phyloP scores from a whole-genome alignment of 2,113 vertebrate genomes.

The Solenodon paradoxus region DNA sequence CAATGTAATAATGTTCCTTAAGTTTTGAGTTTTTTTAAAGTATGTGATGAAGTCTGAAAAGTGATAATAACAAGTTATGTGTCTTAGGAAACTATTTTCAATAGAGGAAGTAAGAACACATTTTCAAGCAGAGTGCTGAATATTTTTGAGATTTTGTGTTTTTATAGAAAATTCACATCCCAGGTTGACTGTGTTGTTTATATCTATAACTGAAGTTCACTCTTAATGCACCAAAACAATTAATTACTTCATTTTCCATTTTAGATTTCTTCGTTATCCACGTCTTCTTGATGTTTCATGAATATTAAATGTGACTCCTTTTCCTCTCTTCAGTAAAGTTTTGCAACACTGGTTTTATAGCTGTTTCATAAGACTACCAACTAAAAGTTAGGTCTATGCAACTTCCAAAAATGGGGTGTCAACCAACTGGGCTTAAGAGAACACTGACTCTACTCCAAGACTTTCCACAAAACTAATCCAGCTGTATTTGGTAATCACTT shows the following conservation, averaged over 20 bases:
- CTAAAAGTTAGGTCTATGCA: constrained; percentile 99
- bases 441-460: constrained; percentile 87
- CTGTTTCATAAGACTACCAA: constrained; percentile 97
- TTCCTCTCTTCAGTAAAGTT: constrained; percentile 99
- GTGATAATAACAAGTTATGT: too few species aligned
- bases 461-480: constrained; percentile 88
- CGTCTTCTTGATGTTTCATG: constrained; percentile 94
- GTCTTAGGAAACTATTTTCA: too few species aligned
- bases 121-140: too few species aligned
- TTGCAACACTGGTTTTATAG: constrained; percentile 97
- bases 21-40: too few species aligned
- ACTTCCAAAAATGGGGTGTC: constrained; percentile 93
- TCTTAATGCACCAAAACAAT: constrained; percentile 73
- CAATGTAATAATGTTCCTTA: too few species aligned
- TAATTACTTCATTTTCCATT: constrained; percentile 77
- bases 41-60: too few species aligned
- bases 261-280: constrained; percentile 95
- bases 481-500: constrained; percentile 86
- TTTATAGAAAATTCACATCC: too few species aligned
- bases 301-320: constrained; percentile 89
- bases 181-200: constrained; percentile 2
- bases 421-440: constrained; percentile 89
- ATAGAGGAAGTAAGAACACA: too few species aligned
- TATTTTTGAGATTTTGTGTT: too few species aligned
- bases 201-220: too few species aligned